Evolutionary conservation across 2,888 invertebrate genomes (phyloP).

Genomic region (Melinopterus prodromus): DNA sequence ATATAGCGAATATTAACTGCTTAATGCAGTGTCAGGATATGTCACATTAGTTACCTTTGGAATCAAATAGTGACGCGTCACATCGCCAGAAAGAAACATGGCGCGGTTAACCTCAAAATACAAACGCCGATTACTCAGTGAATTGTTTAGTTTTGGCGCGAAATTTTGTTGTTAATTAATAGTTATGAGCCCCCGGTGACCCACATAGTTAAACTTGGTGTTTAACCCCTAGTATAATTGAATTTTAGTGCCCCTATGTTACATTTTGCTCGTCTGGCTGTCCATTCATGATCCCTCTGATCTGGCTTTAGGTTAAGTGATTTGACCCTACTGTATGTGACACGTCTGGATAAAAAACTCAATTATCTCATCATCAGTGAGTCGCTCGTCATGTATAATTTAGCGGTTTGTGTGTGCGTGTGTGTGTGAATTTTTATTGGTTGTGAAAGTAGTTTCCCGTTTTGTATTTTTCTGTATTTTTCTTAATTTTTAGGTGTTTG

Average conservation of each 20-base stretch:
- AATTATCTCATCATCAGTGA: slow-evolving; percentile 7
- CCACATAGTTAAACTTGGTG: no score
- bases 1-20: background rate
- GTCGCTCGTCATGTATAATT: background rate
- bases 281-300: slow-evolving; percentile 5
- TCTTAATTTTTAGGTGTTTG: background rate
- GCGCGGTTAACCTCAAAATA: background rate
- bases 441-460: slow-evolving; percentile 12
- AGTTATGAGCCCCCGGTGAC: background rate
- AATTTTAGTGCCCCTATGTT: background rate
- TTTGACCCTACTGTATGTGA: slow-evolving; percentile 19
- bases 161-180: background rate
- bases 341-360: slow-evolving; percentile 12
- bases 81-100: background rate
- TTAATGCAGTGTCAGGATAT: background rate
- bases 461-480: background rate
- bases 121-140: background rate
- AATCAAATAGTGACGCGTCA: background rate
- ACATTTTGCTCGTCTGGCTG: background rate
- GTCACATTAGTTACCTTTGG: background rate
- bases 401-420: background rate
- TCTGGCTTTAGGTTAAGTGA: slow-evolving; percentile 14
- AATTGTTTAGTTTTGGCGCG: background rate
- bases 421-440: background rate
- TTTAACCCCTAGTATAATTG: background rate